Conservation (phyloP, 2,888 invertebrate species). For the Galerucella calmariensis region DNA sequence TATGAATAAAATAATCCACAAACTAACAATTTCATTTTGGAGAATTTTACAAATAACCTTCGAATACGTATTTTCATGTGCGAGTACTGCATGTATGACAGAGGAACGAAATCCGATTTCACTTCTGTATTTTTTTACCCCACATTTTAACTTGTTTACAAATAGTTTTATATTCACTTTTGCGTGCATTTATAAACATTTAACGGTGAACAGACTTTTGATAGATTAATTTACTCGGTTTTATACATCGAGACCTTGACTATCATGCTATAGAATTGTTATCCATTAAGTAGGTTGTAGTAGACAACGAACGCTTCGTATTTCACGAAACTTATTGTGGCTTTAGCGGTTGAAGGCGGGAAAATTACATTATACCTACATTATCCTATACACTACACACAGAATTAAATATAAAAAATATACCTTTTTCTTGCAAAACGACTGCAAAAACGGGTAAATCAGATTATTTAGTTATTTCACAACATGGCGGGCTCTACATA, state of each 20-base stretch:
- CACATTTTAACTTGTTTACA: conserved; percentile 35
- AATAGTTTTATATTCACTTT: conserved; percentile 11
- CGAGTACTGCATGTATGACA: conserved; percentile 33
- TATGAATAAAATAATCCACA: conserved; percentile 38
- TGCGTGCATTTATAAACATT: conserved; percentile 10
- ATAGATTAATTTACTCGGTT: conserved; percentile 31
- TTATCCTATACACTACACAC: conserved; percentile 65
- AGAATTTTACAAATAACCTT: conserved; percentile 38
- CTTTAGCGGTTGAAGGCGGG: conserved; percentile 66
- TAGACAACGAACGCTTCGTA: conserved; percentile 60
- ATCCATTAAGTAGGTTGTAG: conserved; percentile 32
- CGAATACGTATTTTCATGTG: conserved; percentile 23
- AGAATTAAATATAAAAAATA: conserved; percentile 61
- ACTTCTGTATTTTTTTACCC: conserved; percentile 29
- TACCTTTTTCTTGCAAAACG: conserved; percentile 49
- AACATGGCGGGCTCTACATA: conserved; percentile 75
- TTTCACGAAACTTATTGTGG: conserved; percentile 58
- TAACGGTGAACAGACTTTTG: conserved; percentile 39
- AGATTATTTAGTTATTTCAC: conserved; percentile 68
- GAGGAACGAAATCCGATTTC: conserved; percentile 37
- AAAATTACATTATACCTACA: conserved; percentile 63
- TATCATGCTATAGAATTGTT: conserved; percentile 44
- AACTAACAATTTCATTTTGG: conserved; percentile 21
- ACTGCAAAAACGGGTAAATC: conserved; percentile 53
- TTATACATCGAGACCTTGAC: conserved; percentile 52